Conservation (phyloP, 35 echinoderm and acorn worm genomes). For the Heliocidaris erythrogramma region DNA sequence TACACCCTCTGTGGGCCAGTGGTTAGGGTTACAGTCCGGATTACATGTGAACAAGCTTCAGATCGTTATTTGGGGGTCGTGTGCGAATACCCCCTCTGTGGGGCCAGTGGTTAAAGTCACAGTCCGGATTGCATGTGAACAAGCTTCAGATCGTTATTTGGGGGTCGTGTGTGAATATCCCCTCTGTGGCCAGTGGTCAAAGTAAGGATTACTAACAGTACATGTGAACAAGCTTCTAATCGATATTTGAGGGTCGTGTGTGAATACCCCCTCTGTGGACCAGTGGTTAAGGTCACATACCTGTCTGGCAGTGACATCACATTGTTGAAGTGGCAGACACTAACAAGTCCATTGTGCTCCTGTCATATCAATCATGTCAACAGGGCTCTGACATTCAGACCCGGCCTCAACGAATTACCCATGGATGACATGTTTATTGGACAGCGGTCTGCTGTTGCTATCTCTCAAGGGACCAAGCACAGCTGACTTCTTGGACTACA, state of each 20-base stretch:
- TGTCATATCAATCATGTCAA: not conserved
- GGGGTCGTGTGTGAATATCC: too few species aligned
- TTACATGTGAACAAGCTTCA: too few species aligned
- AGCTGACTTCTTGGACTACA: not conserved
- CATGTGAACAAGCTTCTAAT: not conserved
- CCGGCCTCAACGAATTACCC: not conserved
- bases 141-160: too few species aligned
- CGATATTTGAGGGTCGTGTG: not conserved
- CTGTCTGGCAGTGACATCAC: not conserved
- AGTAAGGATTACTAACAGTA: too few species aligned
- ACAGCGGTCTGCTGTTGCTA: not conserved
- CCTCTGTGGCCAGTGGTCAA: too few species aligned
- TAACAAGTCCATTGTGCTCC: not conserved
- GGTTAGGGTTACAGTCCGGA: not conserved
- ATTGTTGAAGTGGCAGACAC: not conserved
- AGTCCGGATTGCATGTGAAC: too few species aligned
- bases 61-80: too few species aligned
- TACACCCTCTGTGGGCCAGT: not conserved
- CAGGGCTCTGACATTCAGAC: not conserved
- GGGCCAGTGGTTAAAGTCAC: too few species aligned
- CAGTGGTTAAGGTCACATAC: conserved; percentile 1
- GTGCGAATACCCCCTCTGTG: too few species aligned
- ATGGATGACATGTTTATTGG: not conserved
- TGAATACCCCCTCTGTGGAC: not conserved
- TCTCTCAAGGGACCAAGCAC: not conserved